These are phyloP conservation scores for Andrena trimmerana DNA, from an alignment of 2,888 invertebrate species.

Conservation along the genomic window DNA sequence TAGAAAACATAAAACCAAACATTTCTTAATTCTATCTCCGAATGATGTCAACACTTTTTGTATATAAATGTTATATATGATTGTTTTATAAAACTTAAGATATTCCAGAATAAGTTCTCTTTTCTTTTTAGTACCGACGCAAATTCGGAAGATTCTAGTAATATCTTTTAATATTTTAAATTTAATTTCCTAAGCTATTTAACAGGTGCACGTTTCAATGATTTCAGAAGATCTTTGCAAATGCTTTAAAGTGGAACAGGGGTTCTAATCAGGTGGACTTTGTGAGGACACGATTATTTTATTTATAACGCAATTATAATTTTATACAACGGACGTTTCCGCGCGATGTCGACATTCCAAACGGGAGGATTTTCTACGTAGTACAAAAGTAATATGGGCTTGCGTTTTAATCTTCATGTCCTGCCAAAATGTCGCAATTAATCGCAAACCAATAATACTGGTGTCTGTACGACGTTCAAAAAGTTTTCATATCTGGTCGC, in stretches of 20 bases:
- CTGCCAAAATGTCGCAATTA: slow-evolving; percentile 53
- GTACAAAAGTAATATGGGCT: slow-evolving; percentile 67
- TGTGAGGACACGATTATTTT: slow-evolving; percentile 4
- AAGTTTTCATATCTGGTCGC: slow-evolving; percentile 60
- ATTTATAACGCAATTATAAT: slow-evolving; percentile 3
- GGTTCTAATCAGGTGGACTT: neutral
- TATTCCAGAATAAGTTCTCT: slow-evolving; percentile 23
- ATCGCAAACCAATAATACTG: slow-evolving; percentile 34
- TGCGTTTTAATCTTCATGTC: slow-evolving; percentile 55
- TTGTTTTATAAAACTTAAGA: slow-evolving; percentile 22
- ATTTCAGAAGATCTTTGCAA: neutral
- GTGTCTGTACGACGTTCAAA: slow-evolving; percentile 33
- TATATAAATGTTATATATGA: slow-evolving; percentile 12
- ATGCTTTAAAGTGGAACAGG: neutral
- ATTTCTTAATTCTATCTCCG: slow-evolving; percentile 20
- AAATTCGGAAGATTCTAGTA: neutral
- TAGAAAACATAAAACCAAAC: slow-evolving; percentile 24
- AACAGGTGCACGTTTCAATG: neutral
- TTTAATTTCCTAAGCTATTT: neutral
- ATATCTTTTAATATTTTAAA: neutral
- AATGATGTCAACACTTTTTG: slow-evolving; percentile 9
- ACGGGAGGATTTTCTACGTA: slow-evolving; percentile 23
- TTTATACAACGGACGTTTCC: neutral
- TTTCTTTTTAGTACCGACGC: neutral
- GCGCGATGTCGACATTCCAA: slow-evolving; percentile 39